phyloP scores from a whole-genome alignment of 2,797 vertebrate genomes.

The Chelidonichthys spinosus region DNA sequence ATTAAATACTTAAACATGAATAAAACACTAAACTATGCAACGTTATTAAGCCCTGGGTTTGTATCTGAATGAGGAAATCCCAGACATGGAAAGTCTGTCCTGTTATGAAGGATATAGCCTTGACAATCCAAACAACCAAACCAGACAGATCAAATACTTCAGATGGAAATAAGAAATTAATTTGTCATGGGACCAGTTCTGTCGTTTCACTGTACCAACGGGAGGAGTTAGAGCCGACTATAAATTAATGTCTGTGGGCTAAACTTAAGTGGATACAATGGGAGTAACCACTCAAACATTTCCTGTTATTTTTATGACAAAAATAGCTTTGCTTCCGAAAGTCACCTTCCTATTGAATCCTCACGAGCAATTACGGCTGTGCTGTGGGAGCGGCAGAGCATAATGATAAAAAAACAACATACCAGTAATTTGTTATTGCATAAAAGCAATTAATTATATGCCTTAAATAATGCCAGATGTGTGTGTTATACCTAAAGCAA shows the following conservation, averaged over 20 bases:
- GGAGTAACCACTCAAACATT: conserved; percentile 56
- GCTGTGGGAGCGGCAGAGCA: conserved; percentile 15
- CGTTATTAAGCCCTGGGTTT: not conserved
- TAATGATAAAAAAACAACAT: not conserved
- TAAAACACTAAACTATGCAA: not conserved
- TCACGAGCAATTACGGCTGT: conserved; percentile 3
- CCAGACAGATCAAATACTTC: conserved; percentile 20
- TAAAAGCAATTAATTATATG: not conserved
- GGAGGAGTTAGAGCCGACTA: conserved; percentile 17
- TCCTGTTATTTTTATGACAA: conserved; percentile 69
- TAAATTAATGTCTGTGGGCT: conserved; percentile 18
- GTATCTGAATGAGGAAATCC: not conserved
- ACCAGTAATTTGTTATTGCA: not conserved
- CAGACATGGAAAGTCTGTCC: not conserved
- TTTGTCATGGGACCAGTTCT: conserved; percentile 1
- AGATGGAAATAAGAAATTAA: conserved; percentile 33
- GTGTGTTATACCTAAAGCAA: conserved; percentile 90
- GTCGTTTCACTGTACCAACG: conserved; percentile 2
- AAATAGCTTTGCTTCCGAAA: conserved; percentile 54
- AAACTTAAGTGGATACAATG: conserved; percentile 21
- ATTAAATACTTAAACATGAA: not conserved
- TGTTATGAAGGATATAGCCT: not conserved
- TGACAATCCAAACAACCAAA: conserved; percentile 1
- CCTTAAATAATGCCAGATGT: not conserved
- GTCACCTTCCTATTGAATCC: conserved; percentile 45